These are phyloP conservation scores for Drosophila subquinaria DNA, from an alignment of 2,888 invertebrate species.

Conservation along the genomic window DNA sequence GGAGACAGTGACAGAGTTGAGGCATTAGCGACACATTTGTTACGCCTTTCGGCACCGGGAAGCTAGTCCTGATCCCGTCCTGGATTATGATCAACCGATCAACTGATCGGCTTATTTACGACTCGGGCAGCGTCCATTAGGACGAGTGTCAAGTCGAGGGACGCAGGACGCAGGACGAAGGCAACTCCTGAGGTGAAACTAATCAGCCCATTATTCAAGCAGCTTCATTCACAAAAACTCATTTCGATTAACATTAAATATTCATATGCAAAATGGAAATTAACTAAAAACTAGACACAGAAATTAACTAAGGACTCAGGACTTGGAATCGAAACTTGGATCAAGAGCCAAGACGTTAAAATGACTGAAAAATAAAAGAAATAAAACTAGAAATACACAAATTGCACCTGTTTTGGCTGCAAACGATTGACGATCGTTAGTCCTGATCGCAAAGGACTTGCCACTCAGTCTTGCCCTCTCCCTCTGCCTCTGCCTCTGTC, in stretches of 20 bases:
- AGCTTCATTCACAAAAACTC: constrained; percentile 13
- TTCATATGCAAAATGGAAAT: constrained; percentile 29
- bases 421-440: constrained; percentile 44
- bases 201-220: constrained; percentile 5
- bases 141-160: background rate
- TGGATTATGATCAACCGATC: background rate
- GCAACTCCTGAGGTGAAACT: constrained; percentile 15
- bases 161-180: constrained; percentile 9
- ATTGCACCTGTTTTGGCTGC: constrained; percentile 61
- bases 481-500: too few species aligned
- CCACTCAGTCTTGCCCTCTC: background rate
- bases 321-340: background rate
- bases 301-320: constrained; percentile 28
- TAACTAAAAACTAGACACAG: constrained; percentile 8
- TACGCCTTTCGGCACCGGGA: constrained; percentile 41
- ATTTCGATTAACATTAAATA: constrained; percentile 43
- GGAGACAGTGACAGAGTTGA: constrained; percentile 12
- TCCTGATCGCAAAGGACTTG: constrained; percentile 39
- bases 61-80: background rate
- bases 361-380: background rate
- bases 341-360: constrained; percentile 5
- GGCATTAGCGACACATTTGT: constrained; percentile 47
- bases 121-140: constrained; percentile 27
- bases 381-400: background rate
- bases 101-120: constrained; percentile 29